A percentile compares a stretch with the other conserved stretches of the same genome.
These are phyloP conservation scores for Nemotelus pantherinus DNA, from an alignment of 2,888 invertebrate genomes.

Conservation along the genomic window DNA sequence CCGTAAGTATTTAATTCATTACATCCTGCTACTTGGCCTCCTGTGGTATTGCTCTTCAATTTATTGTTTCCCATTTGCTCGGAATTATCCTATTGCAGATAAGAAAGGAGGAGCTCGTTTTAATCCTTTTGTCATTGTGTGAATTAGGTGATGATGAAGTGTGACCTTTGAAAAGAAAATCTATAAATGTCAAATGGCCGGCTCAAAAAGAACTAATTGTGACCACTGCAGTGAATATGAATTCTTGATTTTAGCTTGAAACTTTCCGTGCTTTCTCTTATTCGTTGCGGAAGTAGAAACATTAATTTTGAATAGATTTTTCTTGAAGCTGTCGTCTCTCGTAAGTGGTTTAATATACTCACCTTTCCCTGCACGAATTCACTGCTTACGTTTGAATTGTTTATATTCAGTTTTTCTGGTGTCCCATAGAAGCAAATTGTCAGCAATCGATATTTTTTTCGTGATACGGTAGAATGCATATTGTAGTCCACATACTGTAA, in stretches of 20 bases:
- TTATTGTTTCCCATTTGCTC: too few relatives aligned
- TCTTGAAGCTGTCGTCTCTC: not conserved
- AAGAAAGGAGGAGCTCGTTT: not conserved
- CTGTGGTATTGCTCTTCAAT: too few relatives aligned
- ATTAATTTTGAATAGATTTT: not conserved
- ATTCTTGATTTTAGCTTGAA: not conserved
- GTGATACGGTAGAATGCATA: not conserved
- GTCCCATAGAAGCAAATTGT: not conserved
- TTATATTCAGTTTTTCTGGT: not conserved
- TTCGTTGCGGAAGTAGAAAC: not conserved
- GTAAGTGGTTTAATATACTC: not conserved
- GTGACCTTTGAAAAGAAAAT: constrained; percentile 41
- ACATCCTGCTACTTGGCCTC: not conserved
- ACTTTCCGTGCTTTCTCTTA: too few relatives aligned
- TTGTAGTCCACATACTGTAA: not conserved
- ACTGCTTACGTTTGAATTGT: not conserved
- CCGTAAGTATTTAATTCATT: constrained; percentile 68
- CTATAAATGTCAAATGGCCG: constrained; percentile 38
- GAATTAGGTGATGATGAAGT: not conserved
- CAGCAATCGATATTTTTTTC: constrained; percentile 15
- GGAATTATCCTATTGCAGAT: too few relatives aligned
- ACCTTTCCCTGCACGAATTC: not conserved
- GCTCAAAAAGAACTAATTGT: constrained; percentile 5
- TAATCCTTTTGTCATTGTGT: constrained; percentile 22
- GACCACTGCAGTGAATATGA: not conserved